phyloP scores from a whole-genome alignment of 2,888 invertebrate genomes.

The Pedicia rivosa region DNA sequence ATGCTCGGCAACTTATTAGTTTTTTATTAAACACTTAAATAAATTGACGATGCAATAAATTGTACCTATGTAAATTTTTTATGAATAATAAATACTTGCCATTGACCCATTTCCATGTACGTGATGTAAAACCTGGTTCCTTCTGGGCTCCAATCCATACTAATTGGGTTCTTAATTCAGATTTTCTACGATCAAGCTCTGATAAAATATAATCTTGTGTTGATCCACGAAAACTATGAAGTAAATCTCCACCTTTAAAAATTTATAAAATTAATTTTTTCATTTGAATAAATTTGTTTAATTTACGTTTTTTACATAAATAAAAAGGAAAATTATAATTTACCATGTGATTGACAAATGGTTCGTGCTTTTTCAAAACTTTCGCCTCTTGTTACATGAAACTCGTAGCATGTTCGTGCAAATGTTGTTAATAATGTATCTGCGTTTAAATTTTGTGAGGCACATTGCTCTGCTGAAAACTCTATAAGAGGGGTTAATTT shows the following conservation, averaged over 20 bases:
- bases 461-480: slow-evolving; percentile 72
- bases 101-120: slow-evolving; percentile 83
- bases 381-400: slow-evolving; percentile 64
- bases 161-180: slow-evolving; percentile 64
- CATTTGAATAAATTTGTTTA: not conserved
- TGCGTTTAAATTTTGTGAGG: slow-evolving; percentile 54
- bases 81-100: slow-evolving; percentile 36
- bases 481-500: too few relatives aligned
- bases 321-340: slow-evolving; percentile 17
- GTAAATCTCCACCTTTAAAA: slow-evolving; percentile 25
- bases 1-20: too few relatives aligned
- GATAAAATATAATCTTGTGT: slow-evolving; percentile 40
- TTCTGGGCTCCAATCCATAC: slow-evolving; percentile 88
- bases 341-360: slow-evolving; percentile 57
- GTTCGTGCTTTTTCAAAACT: slow-evolving; percentile 66
- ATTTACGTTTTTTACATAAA: not conserved
- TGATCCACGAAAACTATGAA: slow-evolving; percentile 28
- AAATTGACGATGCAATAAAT: too few relatives aligned
- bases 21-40: too few relatives aligned
- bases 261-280: not conserved
- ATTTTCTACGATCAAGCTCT: slow-evolving; percentile 65
- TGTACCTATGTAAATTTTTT: not conserved
- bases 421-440: slow-evolving; percentile 71
- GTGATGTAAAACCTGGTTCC: slow-evolving; percentile 64
- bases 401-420: slow-evolving; percentile 77